phyloP scores from a whole-genome alignment of 2,888 invertebrate species.

The Branchipolynoe longqiensis region DNA sequence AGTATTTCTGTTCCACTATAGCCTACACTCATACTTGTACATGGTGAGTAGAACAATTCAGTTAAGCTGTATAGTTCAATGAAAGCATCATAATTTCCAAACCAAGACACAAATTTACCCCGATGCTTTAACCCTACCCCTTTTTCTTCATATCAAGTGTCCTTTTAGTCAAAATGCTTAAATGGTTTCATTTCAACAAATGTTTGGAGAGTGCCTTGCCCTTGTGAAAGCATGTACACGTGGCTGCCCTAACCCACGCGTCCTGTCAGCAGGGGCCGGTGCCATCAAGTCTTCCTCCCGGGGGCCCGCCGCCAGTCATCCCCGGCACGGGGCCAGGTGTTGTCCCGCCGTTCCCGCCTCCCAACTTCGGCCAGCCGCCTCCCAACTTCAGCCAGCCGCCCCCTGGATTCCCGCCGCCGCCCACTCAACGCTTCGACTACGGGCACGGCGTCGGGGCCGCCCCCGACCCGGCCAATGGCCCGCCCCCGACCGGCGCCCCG shows the following conservation, averaged over 20 bases:
- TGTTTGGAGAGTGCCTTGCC: too few relatives aligned
- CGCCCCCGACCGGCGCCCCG: slow-evolving; percentile 70
- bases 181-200: too few relatives aligned
- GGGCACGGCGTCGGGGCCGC: slow-evolving; percentile 67
- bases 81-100: too few relatives aligned
- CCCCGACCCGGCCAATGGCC: slow-evolving; percentile 26
- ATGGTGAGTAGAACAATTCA: too few relatives aligned
- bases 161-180: too few relatives aligned
- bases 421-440: slow-evolving; percentile 73
- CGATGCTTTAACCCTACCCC: too few relatives aligned
- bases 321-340: slow-evolving; percentile 37
- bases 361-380: slow-evolving; percentile 67
- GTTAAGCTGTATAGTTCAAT: too few relatives aligned
- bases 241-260: not conserved
- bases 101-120: too few relatives aligned
- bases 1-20: too few relatives aligned
- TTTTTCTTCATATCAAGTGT: too few relatives aligned
- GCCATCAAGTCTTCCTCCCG: slow-evolving; percentile 62
- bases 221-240: too few relatives aligned
- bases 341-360: slow-evolving; percentile 61
- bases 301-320: slow-evolving; percentile 50
- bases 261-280: slow-evolving; percentile 26
- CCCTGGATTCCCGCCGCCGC: slow-evolving; percentile 74
- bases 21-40: too few relatives aligned
- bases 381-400: slow-evolving; percentile 73